These are phyloP conservation scores for Chesias legatella DNA, from an alignment of 2,888 invertebrate genomes.

Conservation along the genomic window DNA sequence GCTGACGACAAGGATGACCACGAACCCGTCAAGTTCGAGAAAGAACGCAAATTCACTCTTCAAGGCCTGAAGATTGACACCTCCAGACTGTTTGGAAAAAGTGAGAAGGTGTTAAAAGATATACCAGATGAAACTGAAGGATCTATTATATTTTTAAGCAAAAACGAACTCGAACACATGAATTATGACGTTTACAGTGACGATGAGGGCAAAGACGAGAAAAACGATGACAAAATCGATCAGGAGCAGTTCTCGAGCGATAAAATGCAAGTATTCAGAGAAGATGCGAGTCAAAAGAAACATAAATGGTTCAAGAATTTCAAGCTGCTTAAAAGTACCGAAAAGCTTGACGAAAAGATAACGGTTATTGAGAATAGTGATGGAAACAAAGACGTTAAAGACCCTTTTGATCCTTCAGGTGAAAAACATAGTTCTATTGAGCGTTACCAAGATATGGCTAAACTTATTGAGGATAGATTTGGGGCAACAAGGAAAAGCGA, in stretches of 20 bases:
- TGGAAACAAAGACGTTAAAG: conserved; percentile 68
- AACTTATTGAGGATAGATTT: conserved; percentile 84
- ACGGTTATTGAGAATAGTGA: conserved; percentile 62
- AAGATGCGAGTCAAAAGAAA: conserved; percentile 77
- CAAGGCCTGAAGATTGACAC: conserved; percentile 75
- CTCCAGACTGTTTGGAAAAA: conserved; percentile 73
- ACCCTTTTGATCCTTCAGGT: conserved; percentile 81
- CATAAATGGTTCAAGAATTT: conserved; percentile 84
- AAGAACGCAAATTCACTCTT: conserved; percentile 74
- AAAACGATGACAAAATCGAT: conserved; percentile 60
- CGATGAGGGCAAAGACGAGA: conserved; percentile 73
- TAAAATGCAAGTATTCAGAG: conserved; percentile 75
- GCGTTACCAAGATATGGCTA: conserved; percentile 86
- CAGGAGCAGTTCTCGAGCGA: conserved; percentile 67
- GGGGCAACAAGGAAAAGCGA: conserved; percentile 73
- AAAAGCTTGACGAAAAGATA: conserved; percentile 69
- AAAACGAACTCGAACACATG: conserved; percentile 83
- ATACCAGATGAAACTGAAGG: conserved; percentile 82
- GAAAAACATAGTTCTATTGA: conserved; percentile 86
- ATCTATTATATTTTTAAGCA: conserved; percentile 84
- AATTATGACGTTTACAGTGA: conserved; percentile 79
- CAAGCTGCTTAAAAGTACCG: conserved; percentile 74
- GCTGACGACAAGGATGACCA: conserved; percentile 77
- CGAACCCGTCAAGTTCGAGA: conserved; percentile 74
- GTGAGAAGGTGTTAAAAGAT: conserved; percentile 74